These are phyloP conservation scores for Cuculus canorus DNA, from an alignment of 2,797 vertebrate genomes.

Conservation along the genomic window DNA sequence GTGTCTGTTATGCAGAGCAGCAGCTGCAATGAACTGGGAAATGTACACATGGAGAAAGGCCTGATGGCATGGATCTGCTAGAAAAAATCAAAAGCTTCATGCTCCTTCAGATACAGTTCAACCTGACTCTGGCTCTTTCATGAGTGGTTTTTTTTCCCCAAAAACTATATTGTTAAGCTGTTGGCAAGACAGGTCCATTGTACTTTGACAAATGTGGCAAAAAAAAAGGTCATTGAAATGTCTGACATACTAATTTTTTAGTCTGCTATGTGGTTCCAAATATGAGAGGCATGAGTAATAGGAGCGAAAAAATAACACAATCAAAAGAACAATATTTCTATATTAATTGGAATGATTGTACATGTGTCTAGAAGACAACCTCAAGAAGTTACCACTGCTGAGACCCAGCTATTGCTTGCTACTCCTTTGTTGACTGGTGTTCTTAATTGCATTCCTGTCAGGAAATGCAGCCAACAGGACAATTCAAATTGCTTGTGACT, in stretches of 20 bases:
- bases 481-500: neutral
- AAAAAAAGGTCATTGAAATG: neutral
- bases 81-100: neutral
- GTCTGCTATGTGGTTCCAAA: neutral
- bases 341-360: neutral
- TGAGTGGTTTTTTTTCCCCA: fast-evolving
- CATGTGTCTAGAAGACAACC: neutral
- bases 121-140: neutral
- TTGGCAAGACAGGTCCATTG: neutral
- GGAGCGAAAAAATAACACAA: neutral
- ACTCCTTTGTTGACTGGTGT: neutral
- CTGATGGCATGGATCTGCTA: neutral
- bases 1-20: neutral
- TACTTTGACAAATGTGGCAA: neutral
- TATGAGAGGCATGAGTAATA: neutral
- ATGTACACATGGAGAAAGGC: neutral
- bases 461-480: neutral
- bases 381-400: neutral
- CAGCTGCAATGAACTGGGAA: neutral
- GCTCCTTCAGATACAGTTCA: neutral
- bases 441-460: neutral
- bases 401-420: neutral
- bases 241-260: neutral
- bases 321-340: neutral
- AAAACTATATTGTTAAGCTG: neutral